Base-by-base conservation (phyloP, 1,140 invertebrate species). In the Drosophila kanapiae region DNA sequence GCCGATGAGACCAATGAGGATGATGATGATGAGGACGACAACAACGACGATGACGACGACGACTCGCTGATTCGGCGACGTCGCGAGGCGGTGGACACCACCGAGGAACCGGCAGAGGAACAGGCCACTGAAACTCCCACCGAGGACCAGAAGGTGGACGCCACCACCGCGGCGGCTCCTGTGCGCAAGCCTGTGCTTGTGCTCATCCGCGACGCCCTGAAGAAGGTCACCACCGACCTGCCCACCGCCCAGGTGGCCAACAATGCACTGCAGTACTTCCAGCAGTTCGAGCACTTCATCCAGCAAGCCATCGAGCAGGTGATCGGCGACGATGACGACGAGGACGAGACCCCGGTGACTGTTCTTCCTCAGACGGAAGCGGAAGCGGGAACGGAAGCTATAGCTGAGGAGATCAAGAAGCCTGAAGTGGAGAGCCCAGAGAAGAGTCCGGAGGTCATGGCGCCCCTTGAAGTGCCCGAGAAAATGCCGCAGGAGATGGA, bases 241-340 rank as follows among this genome's bases (percentile, higher is more conserved):
- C 91, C 91, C 70, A 92, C 91, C 6, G 91, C 91, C 45, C 87
- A 92, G 63, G 91, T 92, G 64, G 87, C 91, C 61, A 92, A 87
- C 31, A 92, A 91, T 74, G 91, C 91, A 0, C 58, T 92, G 61
- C 91, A 92, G 62, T 92, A 92, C 51, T 92, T 92, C 84, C 91
- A 92, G 68, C 82, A 92, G 10, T 92, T 92, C 51, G 91, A 92
- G 68, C 91, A 92, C 69, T 92, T 92, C 43, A 82, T 92, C 18
- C 91, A 92, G 43, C 87, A 92, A 54, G 91, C 91, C 58, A 92
- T 92, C 37, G 91, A 92, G 60, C 75, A 92, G 63, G 87, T 86
- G 3, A 92, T 92, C 40, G 79, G 78, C 38, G 87, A 91, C 6
- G 87, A 91, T 48, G 91, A 92, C 7, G 91, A 92, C 4, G 91